Evolutionary conservation across 2,888 invertebrate genomes (phyloP), one percentile per base, ranked within the genome.

Genomic region (Liodrosophila aerea): DNA sequence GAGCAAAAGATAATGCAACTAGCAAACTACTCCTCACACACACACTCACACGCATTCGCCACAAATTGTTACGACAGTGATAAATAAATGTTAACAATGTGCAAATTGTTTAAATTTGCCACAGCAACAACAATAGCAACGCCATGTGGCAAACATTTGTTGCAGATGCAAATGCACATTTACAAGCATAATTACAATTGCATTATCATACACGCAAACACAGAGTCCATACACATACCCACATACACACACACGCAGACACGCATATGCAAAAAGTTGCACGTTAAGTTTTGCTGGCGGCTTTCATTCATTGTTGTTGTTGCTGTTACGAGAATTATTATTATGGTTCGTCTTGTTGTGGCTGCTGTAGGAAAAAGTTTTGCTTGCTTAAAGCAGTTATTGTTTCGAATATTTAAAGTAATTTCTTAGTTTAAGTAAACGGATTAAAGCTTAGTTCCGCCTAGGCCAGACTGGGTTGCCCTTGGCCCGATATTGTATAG

Each of bases 11-110:
- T 69, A 69, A 71, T 71, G 65, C 66, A 71, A 66, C 51, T 65
- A 68, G 52, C 68, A 71, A 64, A 71, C 71, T 68, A 13, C 34
- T 11, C 18, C 5, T 12, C 31, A 41, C 27, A 12, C 29, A 51
- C 40, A 50, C 16, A 16, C 49, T 18, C 9, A 36, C 45, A 12
- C 15, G 52, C 34, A 71, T 56, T 51, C 46, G 46, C 61, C 53
- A 58, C 72, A 70, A 70, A 72, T 67, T 72, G 63, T 58, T 63
- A 57, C 76, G 76, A 76, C 73, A 80, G 65, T 80, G 76, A 80
- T 69, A 80, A 76, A 76, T 73, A 80, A 76, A 76, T 76, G 76
- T 76, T 76, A 76, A 76, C 76, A 76, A 80, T 69, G 80, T 80
- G 76, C 68, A 76, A 76, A 80, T 76, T 80, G 76, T 66, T 76